Evolutionary conservation across 1,140 invertebrate species (phyloP).

Genomic region (Hetaerina americana): DNA sequence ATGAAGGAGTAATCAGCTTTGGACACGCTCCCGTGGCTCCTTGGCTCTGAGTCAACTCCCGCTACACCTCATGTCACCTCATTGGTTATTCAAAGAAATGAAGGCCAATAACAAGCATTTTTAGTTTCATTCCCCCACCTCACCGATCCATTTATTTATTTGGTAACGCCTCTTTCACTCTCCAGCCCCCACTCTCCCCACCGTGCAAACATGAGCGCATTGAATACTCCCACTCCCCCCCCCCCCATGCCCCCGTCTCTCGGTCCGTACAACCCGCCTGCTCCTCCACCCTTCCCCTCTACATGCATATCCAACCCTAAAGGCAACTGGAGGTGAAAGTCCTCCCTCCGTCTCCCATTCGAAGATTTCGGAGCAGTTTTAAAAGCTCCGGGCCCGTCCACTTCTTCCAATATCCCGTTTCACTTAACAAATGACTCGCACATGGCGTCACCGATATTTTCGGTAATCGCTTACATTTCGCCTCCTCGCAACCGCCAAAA

Average conservation of each 20-base stretch:
- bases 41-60: no score
- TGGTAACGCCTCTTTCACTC: not conserved
- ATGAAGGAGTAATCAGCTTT: no score
- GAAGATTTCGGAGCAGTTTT: no score
- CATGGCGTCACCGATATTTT: not conserved
- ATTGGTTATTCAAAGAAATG: no score
- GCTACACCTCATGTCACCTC: no score
- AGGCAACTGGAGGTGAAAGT: not conserved
- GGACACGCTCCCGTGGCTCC: no score
- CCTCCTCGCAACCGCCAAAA: not conserved
- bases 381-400: no score
- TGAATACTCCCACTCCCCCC: not conserved
- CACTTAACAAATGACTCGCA: not conserved
- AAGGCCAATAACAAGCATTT: not conserved
- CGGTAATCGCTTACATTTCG: not conserved
- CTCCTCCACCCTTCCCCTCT: no score
- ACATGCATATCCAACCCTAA: no score
- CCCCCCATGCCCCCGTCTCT: no score
- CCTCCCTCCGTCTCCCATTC: no score
- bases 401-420: not conserved
- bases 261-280: no score
- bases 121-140: not conserved
- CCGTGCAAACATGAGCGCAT: not conserved
- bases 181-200: not conserved
- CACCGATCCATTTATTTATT: not conserved